These are phyloP conservation scores for Ranitomeya imitator DNA, from an alignment of 2,113 vertebrate species.

Conservation along the genomic window DNA sequence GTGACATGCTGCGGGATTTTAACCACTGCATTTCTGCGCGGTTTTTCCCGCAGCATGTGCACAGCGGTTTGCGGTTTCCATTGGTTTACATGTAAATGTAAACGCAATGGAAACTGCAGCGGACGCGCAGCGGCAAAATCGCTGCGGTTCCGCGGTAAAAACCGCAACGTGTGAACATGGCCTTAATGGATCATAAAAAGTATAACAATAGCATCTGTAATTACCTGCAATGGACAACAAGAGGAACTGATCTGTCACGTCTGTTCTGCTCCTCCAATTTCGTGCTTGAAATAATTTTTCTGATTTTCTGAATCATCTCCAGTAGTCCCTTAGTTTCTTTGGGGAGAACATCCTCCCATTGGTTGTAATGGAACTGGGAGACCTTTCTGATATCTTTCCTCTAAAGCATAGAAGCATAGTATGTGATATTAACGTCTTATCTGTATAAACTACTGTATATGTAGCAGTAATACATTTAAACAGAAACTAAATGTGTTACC, in stretches of 20 bases:
- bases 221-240: slow-evolving; percentile 88
- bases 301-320: slow-evolving; percentile 78
- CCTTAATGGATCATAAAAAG: neutral
- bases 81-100: no score
- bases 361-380: slow-evolving; percentile 84
- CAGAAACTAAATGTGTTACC: neutral
- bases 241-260: slow-evolving; percentile 60
- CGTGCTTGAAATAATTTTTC: slow-evolving; percentile 67
- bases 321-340: slow-evolving; percentile 76
- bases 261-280: slow-evolving; percentile 59
- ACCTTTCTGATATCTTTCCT: slow-evolving; percentile 81
- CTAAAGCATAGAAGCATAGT: slow-evolving; percentile 67
- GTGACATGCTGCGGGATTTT: no score
- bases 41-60: no score
- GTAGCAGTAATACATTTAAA: neutral
- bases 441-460: neutral
- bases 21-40: no score
- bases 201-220: neutral
- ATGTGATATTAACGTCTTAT: neutral
- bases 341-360: slow-evolving; percentile 79
- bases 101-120: no score
- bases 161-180: no score
- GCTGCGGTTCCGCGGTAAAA: no score
- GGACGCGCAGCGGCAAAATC: no score
- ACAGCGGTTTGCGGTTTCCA: no score